Base-by-base conservation (phyloP, 2,888 invertebrate genomes). In the Polyommatus icarus region DNA sequence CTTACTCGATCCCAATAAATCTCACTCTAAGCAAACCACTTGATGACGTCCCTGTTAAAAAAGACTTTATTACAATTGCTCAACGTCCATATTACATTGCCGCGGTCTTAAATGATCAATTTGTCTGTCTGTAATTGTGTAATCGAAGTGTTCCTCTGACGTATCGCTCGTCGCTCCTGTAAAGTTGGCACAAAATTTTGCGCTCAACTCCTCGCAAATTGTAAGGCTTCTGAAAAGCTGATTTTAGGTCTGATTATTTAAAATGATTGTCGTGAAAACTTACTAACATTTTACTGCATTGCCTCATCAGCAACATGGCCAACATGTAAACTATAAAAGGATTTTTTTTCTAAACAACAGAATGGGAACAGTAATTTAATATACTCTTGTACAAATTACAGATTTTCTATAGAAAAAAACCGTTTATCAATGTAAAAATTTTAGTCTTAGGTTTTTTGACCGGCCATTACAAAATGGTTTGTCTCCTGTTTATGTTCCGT, bases 141-240 rank as follows among this genome's bases (percentile, higher is more conserved):
- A 87, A 89, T 82, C 81, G 83, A 83, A 79, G 80, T 84, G 86
- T 90, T 90, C 88, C 87, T 85, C 85, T 87, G 86, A 86, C 86
- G 87, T 88, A 76, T 32, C 40, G 29, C 67, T 67, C 29, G 61
- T 20, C 4, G 18, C 67, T 67, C 32, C 67, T 67, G 67, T 67
- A 32, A 67, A 67, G 67, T 67, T 67, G 29, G 24, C 6, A 18
- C 18, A 10, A 67, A 67, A 67, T 29, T 29, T 67, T 32, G 20
- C 29, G 1, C 6, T 29, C 8, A 24, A 20, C 54, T 5, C 18
- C 54, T 54, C 5, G 54, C 54, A 54, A 54, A 18, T 15, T 18
- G 18, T 50, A 50, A 15, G 54, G 54, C 4, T 15, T 20, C 8
- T 59, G 57, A 18, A 59, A 36, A 15, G 59, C 8, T 59, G 12